Conservation (phyloP, 2,888 invertebrate species). For the Parnassius smintheus region DNA sequence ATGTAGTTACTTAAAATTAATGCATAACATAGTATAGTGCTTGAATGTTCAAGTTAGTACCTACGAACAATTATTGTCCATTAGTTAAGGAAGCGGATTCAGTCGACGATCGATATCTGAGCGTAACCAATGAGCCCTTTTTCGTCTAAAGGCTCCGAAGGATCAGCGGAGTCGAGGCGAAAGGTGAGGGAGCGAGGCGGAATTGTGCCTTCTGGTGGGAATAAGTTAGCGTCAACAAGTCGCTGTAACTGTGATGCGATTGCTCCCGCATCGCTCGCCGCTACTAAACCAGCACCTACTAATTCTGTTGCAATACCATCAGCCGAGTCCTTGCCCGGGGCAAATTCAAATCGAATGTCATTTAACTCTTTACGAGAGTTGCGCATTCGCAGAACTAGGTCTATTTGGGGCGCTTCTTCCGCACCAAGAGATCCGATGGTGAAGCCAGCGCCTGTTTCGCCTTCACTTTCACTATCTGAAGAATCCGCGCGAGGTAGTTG, state of each 20-base stretch:
- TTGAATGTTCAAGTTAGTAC: slow-evolving; percentile 31
- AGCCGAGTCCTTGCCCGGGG: slow-evolving; percentile 93
- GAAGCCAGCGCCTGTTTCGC: slow-evolving; percentile 47
- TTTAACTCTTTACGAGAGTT: slow-evolving; percentile 96
- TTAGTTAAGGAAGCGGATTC: slow-evolving; percentile 41
- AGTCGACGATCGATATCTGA: slow-evolving; percentile 97
- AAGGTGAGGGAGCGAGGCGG: slow-evolving; percentile 90
- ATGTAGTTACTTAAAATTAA: slow-evolving; percentile 52
- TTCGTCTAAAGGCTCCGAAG: slow-evolving; percentile 92
- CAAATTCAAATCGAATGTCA: slow-evolving; percentile 99
- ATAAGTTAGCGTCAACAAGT: slow-evolving; percentile 85
- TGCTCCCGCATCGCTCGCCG: slow-evolving; percentile 93
- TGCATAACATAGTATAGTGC: slow-evolving; percentile 41
- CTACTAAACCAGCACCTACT: slow-evolving; percentile 97
- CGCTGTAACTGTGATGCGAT: slow-evolving; percentile 96
- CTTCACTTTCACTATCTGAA: slow-evolving; percentile 81
- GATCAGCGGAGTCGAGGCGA: slow-evolving; percentile 83
- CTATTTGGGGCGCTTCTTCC: slow-evolving; percentile 82
- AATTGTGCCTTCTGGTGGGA: slow-evolving; percentile 69
- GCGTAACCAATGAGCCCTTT: slow-evolving; percentile 97
- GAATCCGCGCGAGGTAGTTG: slow-evolving; percentile 81
- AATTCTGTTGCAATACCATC: slow-evolving; percentile 98
- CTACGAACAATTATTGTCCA: slow-evolving; percentile 37
- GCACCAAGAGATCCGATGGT: slow-evolving; percentile 58
- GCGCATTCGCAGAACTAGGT: slow-evolving; percentile 93